A percentile compares a stretch with the other conserved stretches of the same genome.
Conservation (phyloP, 2,888 invertebrate genomes). For the Chrysolina oricalcia region DNA sequence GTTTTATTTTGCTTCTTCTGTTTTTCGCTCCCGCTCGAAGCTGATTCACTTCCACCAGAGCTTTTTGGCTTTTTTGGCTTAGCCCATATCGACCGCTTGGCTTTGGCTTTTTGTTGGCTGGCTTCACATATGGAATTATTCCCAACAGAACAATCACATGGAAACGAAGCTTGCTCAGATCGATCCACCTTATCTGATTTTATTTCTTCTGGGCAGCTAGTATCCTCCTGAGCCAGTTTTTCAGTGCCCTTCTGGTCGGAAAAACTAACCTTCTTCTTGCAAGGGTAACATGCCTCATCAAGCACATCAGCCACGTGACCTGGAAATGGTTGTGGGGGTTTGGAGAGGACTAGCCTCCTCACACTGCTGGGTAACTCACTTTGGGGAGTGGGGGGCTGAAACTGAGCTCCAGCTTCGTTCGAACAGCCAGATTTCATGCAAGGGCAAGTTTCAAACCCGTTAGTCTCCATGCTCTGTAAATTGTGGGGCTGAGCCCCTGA, state of each 20-base stretch:
- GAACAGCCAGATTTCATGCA: not conserved
- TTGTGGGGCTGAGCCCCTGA: not conserved
- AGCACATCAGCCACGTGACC: conserved; percentile 30
- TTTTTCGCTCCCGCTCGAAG: not conserved
- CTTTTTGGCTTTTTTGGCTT: not conserved
- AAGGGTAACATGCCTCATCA: conserved; percentile 10
- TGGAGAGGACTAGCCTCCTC: conserved; percentile 17
- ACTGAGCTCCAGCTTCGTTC: not conserved
- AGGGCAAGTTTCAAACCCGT: not conserved
- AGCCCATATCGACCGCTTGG: not conserved
- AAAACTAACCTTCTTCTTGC: conserved; percentile 10
- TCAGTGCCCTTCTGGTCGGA: not conserved
- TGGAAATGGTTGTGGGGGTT: not conserved
- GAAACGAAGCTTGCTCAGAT: conserved; percentile 30
- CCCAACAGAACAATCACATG: conserved; percentile 4
- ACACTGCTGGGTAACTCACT: not conserved
- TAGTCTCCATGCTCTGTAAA: not conserved
- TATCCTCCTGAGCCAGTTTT: not conserved
- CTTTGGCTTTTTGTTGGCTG: not conserved
- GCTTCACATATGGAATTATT: conserved; percentile 17
- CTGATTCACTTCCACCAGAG: conserved; percentile 9
- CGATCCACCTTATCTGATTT: not conserved
- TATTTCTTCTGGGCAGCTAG: not conserved
- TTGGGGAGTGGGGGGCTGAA: not conserved
- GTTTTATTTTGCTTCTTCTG: not conserved